Percentiles rank a stretch among this genome's conserved stretches.
These are phyloP conservation scores for Lapara coniferarum DNA, from an alignment of 2,888 invertebrate genomes.

Conservation along the genomic window DNA sequence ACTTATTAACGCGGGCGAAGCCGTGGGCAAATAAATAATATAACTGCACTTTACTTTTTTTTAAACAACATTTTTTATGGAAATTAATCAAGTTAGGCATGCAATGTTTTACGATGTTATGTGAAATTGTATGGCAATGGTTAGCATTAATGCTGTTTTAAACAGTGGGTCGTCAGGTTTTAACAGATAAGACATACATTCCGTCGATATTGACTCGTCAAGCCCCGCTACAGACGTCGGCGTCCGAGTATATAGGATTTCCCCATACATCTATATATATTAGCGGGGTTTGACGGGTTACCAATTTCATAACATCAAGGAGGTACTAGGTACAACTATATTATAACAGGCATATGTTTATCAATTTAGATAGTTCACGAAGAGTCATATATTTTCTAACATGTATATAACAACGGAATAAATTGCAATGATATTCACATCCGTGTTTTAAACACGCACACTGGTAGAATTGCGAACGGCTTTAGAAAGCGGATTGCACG, in stretches of 20 bases:
- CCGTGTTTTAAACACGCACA: constrained; percentile 74
- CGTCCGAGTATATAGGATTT: too few relatives aligned
- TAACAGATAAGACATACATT: too few relatives aligned
- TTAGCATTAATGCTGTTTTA: neutral
- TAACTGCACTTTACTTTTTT: neutral
- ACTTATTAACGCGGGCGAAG: too few relatives aligned
- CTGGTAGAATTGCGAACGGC: constrained; percentile 48
- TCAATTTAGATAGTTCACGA: neutral
- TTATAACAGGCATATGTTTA: neutral
- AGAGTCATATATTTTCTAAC: constrained; percentile 24
- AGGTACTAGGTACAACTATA: too few relatives aligned
- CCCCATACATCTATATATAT: too few relatives aligned
- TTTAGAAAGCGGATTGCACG: constrained; percentile 78
- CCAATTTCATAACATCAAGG: too few relatives aligned
- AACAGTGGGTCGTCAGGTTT: neutral
- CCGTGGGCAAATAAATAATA: too few relatives aligned
- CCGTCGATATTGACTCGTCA: too few relatives aligned
- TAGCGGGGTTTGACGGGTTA: too few relatives aligned
- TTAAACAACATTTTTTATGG: neutral
- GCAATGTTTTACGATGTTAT: neutral
- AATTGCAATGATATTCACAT: constrained; percentile 53
- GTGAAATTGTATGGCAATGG: neutral
- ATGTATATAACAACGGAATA: constrained; percentile 23
- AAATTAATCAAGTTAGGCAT: neutral
- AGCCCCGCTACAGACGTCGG: too few relatives aligned